Evolutionary conservation across 2,888 invertebrate species (phyloP).

Genomic region (Protophormia terraenovae): DNA sequence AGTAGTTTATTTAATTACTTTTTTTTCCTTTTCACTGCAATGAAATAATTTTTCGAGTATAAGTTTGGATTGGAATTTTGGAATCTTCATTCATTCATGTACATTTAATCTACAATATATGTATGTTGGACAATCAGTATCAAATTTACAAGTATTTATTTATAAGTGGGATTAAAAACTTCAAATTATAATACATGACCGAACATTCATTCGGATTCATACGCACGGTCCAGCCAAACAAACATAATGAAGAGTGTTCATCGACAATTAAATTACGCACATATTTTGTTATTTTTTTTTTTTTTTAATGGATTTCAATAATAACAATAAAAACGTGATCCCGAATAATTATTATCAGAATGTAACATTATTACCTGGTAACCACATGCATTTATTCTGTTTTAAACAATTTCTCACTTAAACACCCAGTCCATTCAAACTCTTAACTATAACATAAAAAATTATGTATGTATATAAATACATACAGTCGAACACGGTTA

Average conservation of each 20-base stretch:
- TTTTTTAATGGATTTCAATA: not conserved
- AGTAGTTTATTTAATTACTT: not conserved
- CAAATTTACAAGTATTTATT: slow-evolving; percentile 45
- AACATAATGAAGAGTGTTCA: slow-evolving; percentile 1
- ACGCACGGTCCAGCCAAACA: slow-evolving; percentile 1
- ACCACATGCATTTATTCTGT: not conserved
- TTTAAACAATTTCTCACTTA: too few relatives aligned
- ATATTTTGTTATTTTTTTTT: not conserved
- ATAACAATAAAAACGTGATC: slow-evolving; percentile 44
- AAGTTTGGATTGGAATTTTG: not conserved
- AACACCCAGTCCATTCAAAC: too few relatives aligned
- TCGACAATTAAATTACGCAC: slow-evolving; percentile 1
- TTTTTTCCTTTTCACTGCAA: not conserved
- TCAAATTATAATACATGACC: slow-evolving; percentile 38
- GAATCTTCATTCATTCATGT: not conserved
- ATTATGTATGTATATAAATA: too few relatives aligned
- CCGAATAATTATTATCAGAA: slow-evolving; percentile 45
- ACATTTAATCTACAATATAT: not conserved
- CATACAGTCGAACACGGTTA: too few relatives aligned
- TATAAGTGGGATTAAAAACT: slow-evolving; percentile 50
- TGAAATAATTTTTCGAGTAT: not conserved
- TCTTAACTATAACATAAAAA: too few relatives aligned
- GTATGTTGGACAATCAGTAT: slow-evolving; percentile 2
- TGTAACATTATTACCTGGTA: slow-evolving; percentile 13
- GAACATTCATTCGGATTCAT: slow-evolving; percentile 26